A percentile compares a stretch with the other conserved stretches of the same genome.
phyloP scores from a whole-genome alignment of 1,140 invertebrate species.

The Cotesia glomerata region DNA sequence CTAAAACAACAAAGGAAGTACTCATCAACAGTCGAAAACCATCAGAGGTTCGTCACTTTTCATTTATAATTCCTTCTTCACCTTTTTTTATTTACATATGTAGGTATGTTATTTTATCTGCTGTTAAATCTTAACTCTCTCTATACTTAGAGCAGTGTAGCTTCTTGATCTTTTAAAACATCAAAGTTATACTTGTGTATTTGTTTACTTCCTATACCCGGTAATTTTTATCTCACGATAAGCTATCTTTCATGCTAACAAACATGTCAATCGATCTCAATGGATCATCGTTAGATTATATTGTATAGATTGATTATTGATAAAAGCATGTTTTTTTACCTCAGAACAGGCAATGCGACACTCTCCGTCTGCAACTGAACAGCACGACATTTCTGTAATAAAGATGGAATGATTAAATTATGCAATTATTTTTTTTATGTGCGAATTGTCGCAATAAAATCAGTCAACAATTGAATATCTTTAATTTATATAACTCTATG shows the following conservation, averaged over 20 bases:
- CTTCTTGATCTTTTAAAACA: no score
- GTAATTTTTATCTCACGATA: no score
- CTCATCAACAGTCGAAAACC: slow-evolving; percentile 44
- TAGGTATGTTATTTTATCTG: not conserved
- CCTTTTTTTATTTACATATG: slow-evolving; percentile 7
- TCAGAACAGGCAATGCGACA: slow-evolving; percentile 53
- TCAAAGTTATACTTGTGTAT: no score
- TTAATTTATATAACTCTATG: no score
- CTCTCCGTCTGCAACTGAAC: slow-evolving; percentile 45
- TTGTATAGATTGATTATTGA: no score
- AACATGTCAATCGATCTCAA: no score
- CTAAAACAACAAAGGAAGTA: slow-evolving; percentile 26
- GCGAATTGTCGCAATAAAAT: no score
- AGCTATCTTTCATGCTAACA: no score
- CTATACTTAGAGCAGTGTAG: no score
- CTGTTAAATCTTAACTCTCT: not conserved
- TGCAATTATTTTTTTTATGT: not conserved
- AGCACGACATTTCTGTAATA: slow-evolving; percentile 54
- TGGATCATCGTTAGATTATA: not conserved
- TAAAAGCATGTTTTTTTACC: slow-evolving; percentile 33
- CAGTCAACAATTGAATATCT: no score
- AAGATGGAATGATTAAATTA: slow-evolving; percentile 17
- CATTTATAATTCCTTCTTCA: not conserved
- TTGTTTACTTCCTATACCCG: no score
- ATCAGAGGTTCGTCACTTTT: slow-evolving; percentile 23